A percentile compares a stretch with the other conserved stretches of the same genome.
Evolutionary conservation across 2,888 invertebrate genomes (phyloP).

Genomic region (Lithophane socia): DNA sequence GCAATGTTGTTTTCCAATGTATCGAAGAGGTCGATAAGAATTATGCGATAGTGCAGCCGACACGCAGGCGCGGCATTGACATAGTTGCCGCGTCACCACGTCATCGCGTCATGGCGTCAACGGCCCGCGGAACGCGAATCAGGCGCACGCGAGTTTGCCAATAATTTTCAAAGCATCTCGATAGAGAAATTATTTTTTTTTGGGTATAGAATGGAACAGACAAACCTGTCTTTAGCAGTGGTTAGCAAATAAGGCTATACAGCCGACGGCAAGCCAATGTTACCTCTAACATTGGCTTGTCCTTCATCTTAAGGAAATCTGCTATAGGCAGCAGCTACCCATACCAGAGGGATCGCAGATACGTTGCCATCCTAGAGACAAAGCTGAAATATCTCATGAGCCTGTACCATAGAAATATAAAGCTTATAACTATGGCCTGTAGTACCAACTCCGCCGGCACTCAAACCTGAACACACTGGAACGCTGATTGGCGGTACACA

Average conservation of each 20-base stretch:
- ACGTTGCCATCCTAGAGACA: neutral
- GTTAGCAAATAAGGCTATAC: too few species aligned
- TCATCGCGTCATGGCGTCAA: constrained; percentile 77
- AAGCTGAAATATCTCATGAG: neutral
- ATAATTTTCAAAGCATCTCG: constrained; percentile 45
- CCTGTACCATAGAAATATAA: too few species aligned
- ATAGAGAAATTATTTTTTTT: neutral
- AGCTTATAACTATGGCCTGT: too few species aligned
- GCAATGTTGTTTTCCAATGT: constrained; percentile 78
- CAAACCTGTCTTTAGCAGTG: neutral
- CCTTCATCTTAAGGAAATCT: neutral
- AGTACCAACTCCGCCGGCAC: too few species aligned
- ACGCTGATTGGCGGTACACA: too few species aligned
- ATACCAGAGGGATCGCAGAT: neutral
- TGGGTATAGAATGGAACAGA: neutral
- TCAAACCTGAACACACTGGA: neutral
- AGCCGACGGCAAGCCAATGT: neutral
- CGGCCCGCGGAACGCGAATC: constrained; percentile 70
- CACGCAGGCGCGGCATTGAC: constrained; percentile 86
- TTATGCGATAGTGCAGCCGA: constrained; percentile 80
- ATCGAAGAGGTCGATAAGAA: constrained; percentile 87
- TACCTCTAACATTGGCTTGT: too few species aligned
- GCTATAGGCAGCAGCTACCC: too few species aligned
- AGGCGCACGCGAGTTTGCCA: constrained; percentile 67
- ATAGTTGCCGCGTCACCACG: constrained; percentile 82